phyloP scores from a whole-genome alignment of 2,797 vertebrate species.

The Leptodactylus fallax region DNA sequence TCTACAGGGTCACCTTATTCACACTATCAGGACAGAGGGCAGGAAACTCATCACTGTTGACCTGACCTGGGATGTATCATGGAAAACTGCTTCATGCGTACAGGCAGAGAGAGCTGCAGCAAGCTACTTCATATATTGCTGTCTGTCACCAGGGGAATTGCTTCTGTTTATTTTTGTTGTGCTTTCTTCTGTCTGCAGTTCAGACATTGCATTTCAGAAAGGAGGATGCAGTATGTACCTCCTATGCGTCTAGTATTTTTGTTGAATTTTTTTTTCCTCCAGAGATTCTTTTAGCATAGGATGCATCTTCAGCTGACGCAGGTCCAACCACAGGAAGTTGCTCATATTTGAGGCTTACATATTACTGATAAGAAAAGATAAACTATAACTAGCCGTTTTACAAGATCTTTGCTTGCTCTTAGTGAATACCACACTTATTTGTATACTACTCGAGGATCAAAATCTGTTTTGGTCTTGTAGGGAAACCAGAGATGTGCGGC shows the following conservation, averaged over 20 bases:
- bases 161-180: too few relatives aligned
- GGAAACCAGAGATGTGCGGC: not conserved
- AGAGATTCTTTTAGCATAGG: not conserved
- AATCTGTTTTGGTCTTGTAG: not conserved
- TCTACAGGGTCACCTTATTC: not conserved
- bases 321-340: not conserved
- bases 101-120: not conserved
- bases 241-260: too few relatives aligned
- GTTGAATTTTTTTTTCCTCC: not conserved
- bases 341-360: not conserved
- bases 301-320: not conserved
- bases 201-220: not conserved
- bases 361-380: not conserved
- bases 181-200: not conserved
- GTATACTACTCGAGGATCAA: not conserved
- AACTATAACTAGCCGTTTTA: not conserved
- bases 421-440: not conserved
- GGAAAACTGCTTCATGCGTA: not conserved
- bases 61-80: not conserved
- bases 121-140: not conserved
- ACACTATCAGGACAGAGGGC: not conserved
- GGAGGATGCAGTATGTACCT: not conserved
- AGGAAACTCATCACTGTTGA: not conserved
- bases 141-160: rapidly evolving
- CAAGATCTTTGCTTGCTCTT: not conserved